Evolutionary conservation across 37 sponge, comb jelly and placozoan genomes (phyloP).

Genomic region (Tethya wilhelma): DNA sequence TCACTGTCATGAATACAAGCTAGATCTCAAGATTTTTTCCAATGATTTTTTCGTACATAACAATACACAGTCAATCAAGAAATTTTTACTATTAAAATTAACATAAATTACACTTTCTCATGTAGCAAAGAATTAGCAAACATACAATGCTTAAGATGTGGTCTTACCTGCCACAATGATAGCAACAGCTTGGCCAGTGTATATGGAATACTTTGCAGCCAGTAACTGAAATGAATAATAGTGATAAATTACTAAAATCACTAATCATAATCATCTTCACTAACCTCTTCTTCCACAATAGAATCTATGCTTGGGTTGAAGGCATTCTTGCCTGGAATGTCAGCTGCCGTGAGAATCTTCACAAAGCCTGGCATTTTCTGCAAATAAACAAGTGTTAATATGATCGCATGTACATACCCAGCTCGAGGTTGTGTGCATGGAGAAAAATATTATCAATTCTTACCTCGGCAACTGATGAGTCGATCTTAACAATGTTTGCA

Average conservation of each 20-base stretch:
- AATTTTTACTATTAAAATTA: too few species aligned
- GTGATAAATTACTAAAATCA: neutral
- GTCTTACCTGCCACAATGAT: slow-evolving; percentile 72
- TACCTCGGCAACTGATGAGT: slow-evolving; percentile 45
- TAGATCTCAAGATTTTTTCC: neutral
- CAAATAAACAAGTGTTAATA: neutral
- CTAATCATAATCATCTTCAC: neutral
- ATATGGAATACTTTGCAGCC: slow-evolving; percentile 40
- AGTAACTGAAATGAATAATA: slow-evolving; percentile 51
- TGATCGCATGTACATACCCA: neutral
- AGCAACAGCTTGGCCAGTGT: slow-evolving; percentile 83
- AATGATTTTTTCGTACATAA: too few species aligned
- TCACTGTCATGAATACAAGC: neutral
- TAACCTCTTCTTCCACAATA: neutral
- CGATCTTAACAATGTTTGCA: slow-evolving; percentile 48
- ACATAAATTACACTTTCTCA: too few species aligned
- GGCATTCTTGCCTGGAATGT: slow-evolving; percentile 54
- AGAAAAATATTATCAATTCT: neutral
- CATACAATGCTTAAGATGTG: too few species aligned
- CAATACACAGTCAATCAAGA: too few species aligned
- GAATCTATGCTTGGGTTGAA: slow-evolving; percentile 19
- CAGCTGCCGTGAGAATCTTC: slow-evolving; percentile 55
- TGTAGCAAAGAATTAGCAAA: too few species aligned
- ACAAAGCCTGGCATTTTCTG: slow-evolving; percentile 82
- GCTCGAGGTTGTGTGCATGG: neutral